phyloP scores from a whole-genome alignment of 2,797 vertebrate genomes.

The Hoplostethus mediterraneus region DNA sequence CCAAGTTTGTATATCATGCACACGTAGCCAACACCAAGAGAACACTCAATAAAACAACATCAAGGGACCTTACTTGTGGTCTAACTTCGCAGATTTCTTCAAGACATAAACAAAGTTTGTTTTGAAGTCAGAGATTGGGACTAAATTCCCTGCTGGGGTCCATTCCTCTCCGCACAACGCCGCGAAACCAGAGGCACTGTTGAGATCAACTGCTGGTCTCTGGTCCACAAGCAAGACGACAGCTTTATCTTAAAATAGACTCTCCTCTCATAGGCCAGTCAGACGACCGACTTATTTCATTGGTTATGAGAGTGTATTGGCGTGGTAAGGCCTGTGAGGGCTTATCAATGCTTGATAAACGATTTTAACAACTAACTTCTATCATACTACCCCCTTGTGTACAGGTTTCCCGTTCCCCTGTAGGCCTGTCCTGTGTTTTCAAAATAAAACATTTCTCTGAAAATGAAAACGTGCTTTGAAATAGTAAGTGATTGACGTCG shows the following conservation, averaged over 20 bases:
- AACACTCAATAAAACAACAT: background rate
- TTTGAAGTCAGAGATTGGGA: slow-evolving; percentile 26
- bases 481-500: too few relatives aligned
- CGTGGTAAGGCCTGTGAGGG: background rate
- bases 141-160: slow-evolving; percentile 34
- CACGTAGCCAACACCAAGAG: background rate
- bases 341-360: background rate
- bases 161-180: slow-evolving; percentile 4
- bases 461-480: too few relatives aligned
- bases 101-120: background rate
- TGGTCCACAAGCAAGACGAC: slow-evolving; percentile 39
- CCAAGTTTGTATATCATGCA: background rate
- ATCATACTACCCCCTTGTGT: too few relatives aligned
- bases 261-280: slow-evolving; percentile 40
- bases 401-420: too few relatives aligned
- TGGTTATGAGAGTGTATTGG: slow-evolving; percentile 9
- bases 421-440: too few relatives aligned
- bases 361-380: background rate
- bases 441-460: too few relatives aligned
- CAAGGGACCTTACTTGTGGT: slow-evolving; percentile 38
- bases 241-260: slow-evolving; percentile 46
- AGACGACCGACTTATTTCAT: slow-evolving; percentile 11
- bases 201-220: slow-evolving; percentile 17
- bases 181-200: slow-evolving; percentile 54
- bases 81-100: slow-evolving; percentile 4